Evolutionary conservation across 92 coral and sea anemone genomes (phyloP).

Genomic region (Zoanthus sansibaricus): DNA sequence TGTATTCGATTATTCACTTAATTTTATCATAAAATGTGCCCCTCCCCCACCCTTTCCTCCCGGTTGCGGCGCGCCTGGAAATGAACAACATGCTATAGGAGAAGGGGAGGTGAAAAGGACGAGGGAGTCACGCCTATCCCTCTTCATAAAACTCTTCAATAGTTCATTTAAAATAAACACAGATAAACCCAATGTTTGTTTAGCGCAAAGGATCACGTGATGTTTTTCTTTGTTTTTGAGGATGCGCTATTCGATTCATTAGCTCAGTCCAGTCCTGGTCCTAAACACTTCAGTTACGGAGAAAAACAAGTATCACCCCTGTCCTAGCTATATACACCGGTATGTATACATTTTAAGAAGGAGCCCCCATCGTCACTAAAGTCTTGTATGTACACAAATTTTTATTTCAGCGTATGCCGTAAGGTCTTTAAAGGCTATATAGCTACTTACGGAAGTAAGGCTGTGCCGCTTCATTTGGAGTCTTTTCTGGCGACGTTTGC

Average conservation of each 20-base stretch:
- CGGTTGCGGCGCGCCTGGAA: no score
- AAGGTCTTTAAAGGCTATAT: constrained; percentile 5
- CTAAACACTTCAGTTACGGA: not conserved
- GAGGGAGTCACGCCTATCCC: not conserved
- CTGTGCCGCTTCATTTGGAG: not conserved
- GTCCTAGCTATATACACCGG: not conserved
- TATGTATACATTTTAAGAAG: not conserved
- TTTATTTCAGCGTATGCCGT: not conserved
- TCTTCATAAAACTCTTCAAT: not conserved
- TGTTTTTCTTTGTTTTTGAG: not conserved
- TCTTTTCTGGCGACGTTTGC: not conserved
- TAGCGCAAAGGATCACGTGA: constrained; percentile 4
- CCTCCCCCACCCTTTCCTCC: no score
- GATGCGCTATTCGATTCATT: not conserved
- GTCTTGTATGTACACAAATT: constrained; percentile 12
- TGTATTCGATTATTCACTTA: no score
- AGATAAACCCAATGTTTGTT: not conserved
- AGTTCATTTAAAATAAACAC: not conserved
- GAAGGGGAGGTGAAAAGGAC: constrained; percentile 9
- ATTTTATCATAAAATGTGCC: no score
- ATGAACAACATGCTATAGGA: not conserved
- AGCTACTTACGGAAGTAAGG: constrained; percentile 24
- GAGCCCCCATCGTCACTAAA: not conserved
- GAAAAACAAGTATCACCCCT: not conserved
- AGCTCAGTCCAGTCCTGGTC: not conserved